Evolutionary conservation across 2,113 vertebrate species (phyloP).

Genomic region (Lagenorhynchus albirostris): DNA sequence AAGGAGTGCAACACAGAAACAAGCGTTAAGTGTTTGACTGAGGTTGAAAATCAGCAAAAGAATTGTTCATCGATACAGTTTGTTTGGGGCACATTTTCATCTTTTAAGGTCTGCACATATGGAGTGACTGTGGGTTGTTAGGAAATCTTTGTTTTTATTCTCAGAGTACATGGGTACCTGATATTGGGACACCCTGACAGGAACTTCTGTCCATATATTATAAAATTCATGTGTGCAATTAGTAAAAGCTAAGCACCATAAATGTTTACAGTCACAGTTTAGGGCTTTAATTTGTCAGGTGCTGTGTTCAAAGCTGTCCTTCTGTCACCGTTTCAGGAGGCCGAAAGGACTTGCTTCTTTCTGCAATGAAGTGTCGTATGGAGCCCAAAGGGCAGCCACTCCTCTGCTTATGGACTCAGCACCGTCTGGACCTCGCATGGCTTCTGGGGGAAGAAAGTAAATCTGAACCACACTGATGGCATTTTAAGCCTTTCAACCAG

Average conservation of each 20-base stretch:
- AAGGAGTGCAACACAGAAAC: not conserved
- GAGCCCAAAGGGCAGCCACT: not conserved
- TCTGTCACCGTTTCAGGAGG: slow-evolving; percentile 71
- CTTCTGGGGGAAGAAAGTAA: slow-evolving; percentile 52
- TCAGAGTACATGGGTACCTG: not conserved
- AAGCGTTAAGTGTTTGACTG: not conserved
- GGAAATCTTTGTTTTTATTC: not conserved
- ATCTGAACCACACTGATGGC: slow-evolving; percentile 58
- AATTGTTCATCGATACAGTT: not conserved
- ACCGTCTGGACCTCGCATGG: slow-evolving; percentile 25
- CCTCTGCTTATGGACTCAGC: slow-evolving; percentile 27
- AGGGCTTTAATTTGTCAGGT: not conserved
- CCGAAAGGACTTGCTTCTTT: not conserved
- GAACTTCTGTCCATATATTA: not conserved
- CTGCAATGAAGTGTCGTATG: slow-evolving; percentile 6
- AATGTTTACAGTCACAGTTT: not conserved
- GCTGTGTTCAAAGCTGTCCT: not conserved
- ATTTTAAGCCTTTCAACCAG: slow-evolving; percentile 66
- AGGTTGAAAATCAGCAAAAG: not conserved
- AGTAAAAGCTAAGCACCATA: not conserved
- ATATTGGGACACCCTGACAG: not conserved
- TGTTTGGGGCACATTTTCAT: not conserved
- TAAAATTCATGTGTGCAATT: not conserved
- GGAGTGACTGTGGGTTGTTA: not conserved
- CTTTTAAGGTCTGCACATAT: not conserved